Conservation (phyloP, 2,113 vertebrate species). For the Phyllostomus discolor region DNA sequence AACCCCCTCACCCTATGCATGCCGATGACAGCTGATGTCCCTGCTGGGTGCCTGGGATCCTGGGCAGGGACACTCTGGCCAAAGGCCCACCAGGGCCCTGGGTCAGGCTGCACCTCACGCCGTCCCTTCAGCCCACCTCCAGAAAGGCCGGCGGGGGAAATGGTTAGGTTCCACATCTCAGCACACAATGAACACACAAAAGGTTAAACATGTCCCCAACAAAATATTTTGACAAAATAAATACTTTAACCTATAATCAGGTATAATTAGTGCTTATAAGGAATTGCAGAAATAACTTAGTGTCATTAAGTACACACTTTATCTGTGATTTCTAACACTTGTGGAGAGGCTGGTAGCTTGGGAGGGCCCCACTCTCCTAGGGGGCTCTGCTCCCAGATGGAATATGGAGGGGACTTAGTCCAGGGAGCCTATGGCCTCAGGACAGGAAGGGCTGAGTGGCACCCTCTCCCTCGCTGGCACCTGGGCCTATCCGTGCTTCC, state of each 20-base stretch:
- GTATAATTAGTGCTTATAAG: slow-evolving; percentile 70
- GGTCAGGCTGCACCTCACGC: not conserved
- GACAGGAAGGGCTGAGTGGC: not conserved
- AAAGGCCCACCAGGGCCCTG: not conserved
- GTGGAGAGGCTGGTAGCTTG: not conserved
- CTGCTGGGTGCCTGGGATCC: not conserved
- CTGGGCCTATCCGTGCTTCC: not conserved
- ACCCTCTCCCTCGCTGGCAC: not conserved
- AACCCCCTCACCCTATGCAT: not conserved
- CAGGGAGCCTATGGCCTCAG: not conserved
- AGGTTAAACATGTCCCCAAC: slow-evolving; percentile 71
- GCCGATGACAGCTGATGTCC: not conserved
- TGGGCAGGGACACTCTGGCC: not conserved
- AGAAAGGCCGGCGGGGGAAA: slow-evolving; percentile 57
- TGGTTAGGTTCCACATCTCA: slow-evolving; percentile 70
- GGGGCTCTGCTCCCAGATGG: not conserved
- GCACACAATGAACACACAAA: slow-evolving; percentile 66
- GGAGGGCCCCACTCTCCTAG: not conserved
- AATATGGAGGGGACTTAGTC: not conserved
- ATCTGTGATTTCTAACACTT: slow-evolving; percentile 72
- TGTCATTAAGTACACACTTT: slow-evolving; percentile 68
- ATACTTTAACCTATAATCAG: slow-evolving; percentile 77
- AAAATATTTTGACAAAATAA: slow-evolving; percentile 80
- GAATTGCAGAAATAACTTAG: slow-evolving; percentile 76
- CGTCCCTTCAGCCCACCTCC: not conserved